A percentile compares a stretch with the other conserved stretches of the same genome.
These are phyloP conservation scores for Esox masquinongy DNA, from an alignment of 2,797 vertebrate species.

Conservation along the genomic window DNA sequence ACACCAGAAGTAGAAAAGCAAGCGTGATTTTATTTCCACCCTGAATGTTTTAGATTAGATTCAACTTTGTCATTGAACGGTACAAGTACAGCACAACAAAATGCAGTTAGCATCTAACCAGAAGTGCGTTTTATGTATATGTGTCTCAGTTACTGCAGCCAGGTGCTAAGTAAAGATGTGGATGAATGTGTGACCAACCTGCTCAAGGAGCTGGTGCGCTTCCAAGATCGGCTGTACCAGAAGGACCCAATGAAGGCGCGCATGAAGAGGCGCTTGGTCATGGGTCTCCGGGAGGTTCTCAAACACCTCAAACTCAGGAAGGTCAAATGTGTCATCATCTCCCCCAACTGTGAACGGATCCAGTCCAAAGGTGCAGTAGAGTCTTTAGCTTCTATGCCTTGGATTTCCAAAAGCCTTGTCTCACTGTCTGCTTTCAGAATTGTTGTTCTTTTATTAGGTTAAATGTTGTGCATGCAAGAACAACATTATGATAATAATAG, in stretches of 20 bases:
- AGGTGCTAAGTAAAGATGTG: slow-evolving; percentile 95
- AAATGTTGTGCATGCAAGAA: not conserved
- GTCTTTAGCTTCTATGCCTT: not conserved
- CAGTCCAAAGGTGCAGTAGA: slow-evolving; percentile 88
- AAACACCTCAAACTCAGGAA: slow-evolving; percentile 94
- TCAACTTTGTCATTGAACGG: too few relatives aligned
- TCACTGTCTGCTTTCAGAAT: not conserved
- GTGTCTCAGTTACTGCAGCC: slow-evolving; percentile 90
- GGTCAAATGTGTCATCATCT: slow-evolving; percentile 94
- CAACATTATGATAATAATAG: not conserved
- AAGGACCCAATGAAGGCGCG: slow-evolving; percentile 97
- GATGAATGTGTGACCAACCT: slow-evolving; percentile 88
- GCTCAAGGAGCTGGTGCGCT: slow-evolving; percentile 93
- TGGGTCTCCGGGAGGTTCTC: slow-evolving; percentile 94
- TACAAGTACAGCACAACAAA: too few relatives aligned
- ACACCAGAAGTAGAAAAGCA: not conserved
- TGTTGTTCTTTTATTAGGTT: not conserved
- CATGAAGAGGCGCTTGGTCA: slow-evolving; percentile 91
- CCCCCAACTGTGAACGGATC: slow-evolving; percentile 96
- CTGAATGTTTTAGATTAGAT: not conserved
- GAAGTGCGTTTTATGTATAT: not conserved
- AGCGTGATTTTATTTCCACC: not conserved
- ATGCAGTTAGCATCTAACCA: too few relatives aligned
- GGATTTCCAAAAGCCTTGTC: not conserved
- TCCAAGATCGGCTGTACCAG: slow-evolving; percentile 96